These are phyloP conservation scores for Cassiopea xamachana DNA, from an alignment of 30 jellyfish, hydroid and myxozoan species.

Conservation along the genomic window DNA sequence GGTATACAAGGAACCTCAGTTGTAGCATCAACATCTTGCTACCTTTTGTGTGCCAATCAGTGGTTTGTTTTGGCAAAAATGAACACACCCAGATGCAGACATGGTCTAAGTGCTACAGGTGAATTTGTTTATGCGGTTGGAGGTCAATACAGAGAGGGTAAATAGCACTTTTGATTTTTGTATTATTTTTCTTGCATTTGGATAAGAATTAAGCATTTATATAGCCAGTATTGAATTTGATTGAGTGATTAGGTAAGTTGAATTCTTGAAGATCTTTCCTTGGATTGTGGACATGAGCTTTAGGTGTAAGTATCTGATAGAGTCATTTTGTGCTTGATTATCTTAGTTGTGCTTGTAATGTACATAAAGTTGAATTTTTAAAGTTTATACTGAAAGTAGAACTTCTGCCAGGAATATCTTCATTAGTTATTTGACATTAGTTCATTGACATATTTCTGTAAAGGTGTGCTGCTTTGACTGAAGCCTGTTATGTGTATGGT, in stretches of 20 bases:
- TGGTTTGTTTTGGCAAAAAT: conserved; percentile 97
- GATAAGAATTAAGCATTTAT: neutral
- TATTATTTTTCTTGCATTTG: neutral
- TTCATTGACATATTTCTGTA: too few relatives aligned
- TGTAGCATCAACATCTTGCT: conserved; percentile 97
- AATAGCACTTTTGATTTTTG: neutral
- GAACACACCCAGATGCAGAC: conserved; percentile 99
- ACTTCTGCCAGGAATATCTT: too few relatives aligned
- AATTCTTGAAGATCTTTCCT: neutral
- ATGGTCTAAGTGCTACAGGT: conserved; percentile 98
- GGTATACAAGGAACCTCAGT: conserved; percentile 99
- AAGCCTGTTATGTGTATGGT: too few relatives aligned
- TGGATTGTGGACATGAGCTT: too few relatives aligned
- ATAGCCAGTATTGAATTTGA: neutral
- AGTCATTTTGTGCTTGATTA: too few relatives aligned
- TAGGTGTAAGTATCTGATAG: too few relatives aligned
- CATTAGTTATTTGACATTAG: too few relatives aligned
- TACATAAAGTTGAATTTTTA: too few relatives aligned
- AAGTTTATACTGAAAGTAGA: too few relatives aligned
- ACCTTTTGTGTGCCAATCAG: conserved; percentile 89
- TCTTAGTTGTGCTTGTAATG: too few relatives aligned
- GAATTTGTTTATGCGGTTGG: conserved; percentile 98
- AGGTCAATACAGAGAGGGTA: conserved; percentile 99
- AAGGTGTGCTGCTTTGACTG: too few relatives aligned
- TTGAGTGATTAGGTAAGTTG: neutral